A percentile compares a stretch with the other conserved stretches of the same genome.
Evolutionary conservation across 2,888 invertebrate species (phyloP).

Genomic region (Neoaliturus tenellus): DNA sequence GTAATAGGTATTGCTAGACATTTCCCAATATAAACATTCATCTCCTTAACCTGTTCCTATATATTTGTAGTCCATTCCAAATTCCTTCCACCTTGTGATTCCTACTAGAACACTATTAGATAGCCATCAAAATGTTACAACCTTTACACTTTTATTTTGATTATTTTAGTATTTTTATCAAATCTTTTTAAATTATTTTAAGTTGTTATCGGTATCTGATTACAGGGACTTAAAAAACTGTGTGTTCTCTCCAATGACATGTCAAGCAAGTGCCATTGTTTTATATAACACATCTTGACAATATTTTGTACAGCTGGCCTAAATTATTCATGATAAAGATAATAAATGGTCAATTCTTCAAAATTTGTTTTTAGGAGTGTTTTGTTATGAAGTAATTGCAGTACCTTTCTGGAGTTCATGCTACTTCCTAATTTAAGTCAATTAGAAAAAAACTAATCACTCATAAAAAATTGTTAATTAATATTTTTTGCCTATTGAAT

Average conservation of each 20-base stretch:
- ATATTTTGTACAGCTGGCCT: slow-evolving; percentile 18
- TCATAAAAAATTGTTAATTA: no score
- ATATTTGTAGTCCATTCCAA: slow-evolving; percentile 49
- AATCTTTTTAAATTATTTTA: no score
- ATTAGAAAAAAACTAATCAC: no score
- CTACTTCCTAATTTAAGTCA: background rate
- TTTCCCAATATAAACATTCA: background rate
- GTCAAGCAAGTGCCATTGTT: background rate
- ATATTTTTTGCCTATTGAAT: no score
- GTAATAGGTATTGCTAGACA: background rate
- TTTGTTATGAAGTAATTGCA: background rate
- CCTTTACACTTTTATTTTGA: background rate
- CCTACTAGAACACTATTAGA: slow-evolving; percentile 18
- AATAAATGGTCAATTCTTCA: background rate
- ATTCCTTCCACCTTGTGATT: slow-evolving; percentile 42
- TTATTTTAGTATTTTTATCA: background rate
- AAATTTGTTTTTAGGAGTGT: background rate
- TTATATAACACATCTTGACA: background rate
- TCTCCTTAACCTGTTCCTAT: slow-evolving; percentile 44
- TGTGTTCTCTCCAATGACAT: background rate
- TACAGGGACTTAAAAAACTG: background rate
- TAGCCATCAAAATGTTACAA: background rate
- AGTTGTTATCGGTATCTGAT: background rate
- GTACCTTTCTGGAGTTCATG: no score
- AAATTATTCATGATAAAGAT: background rate